Base-by-base conservation (phyloP, 2,797 vertebrate species). In the Anguilla obscura region DNA sequence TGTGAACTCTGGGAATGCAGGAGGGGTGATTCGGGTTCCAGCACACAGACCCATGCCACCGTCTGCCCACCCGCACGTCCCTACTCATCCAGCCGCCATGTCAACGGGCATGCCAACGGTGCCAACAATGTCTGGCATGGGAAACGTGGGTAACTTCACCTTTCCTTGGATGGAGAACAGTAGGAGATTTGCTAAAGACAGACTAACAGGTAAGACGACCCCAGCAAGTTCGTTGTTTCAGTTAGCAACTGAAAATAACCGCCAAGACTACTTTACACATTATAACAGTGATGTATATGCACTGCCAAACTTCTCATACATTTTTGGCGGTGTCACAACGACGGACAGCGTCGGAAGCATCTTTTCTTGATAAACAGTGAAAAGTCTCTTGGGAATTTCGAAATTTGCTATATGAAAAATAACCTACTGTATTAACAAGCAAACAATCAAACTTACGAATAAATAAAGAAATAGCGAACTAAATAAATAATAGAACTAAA, bases 141-240 rank as follows among this genome's bases (percentile, higher is more conserved):
- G 96, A 27, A 94, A 93, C 86, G 94, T 97, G 24, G 90, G 94
- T 0, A 97, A 96, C 89, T 97, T 98, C 93, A 96, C 97, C 90
- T 99, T 99, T 90, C 98, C 98, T 3, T 99, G 98, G 98, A 98
- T 98, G 98, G 98, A 99, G 93, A 97, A 96, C 94, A 97, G 96
- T 89, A 96, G 97, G 90, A 96, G 98, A 91, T 97, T 98, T 88
- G 97, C 97, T 74, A 99, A 99, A 93, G 98, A 99, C 92, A 97
- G 97, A 93, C 91, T 99, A 71, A 97, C 97, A 94, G 98, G 98
- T 99, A 96, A 97, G 94, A 16, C 69, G n/a, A 74, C 48, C 4
- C 24, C 52, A n/a, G 21, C 9, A 10, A 9, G 40, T 50, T n/a
- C 9, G 40, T 50, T 50, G 21, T n/a, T 82, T 48, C 40, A 45